Evolutionary conservation across 1,140 invertebrate species (phyloP).

Genomic region (Lasioglossum albipes): DNA sequence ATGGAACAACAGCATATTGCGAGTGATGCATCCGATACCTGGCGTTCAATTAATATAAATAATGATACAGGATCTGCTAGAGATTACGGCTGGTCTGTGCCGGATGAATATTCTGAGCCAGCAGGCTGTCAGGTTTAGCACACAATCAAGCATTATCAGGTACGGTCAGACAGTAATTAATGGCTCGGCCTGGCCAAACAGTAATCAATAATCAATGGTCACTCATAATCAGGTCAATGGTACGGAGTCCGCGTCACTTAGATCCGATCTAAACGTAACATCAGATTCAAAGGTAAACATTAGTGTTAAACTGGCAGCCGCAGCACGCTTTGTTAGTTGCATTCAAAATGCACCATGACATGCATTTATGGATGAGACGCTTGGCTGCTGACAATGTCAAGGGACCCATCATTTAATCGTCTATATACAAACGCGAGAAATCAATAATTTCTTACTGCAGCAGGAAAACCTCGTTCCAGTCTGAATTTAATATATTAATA

Average conservation of each 20-base stretch:
- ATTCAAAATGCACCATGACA: not conserved
- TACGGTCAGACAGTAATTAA: slow-evolving; percentile 64
- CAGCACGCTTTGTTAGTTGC: not conserved
- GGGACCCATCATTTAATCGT: not conserved
- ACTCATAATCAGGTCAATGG: slow-evolving; percentile 64
- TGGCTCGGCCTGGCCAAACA: slow-evolving; percentile 58
- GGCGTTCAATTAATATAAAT: slow-evolving; percentile 43
- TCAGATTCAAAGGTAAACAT: slow-evolving; percentile 46
- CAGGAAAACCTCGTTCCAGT: not conserved
- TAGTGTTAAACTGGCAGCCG: not conserved
- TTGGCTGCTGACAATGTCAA: not conserved
- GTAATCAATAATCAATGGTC: slow-evolving; percentile 66
- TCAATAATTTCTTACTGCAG: not conserved
- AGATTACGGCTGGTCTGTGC: slow-evolving; percentile 52
- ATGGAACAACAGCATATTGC: not conserved
- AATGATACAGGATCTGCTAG: slow-evolving; percentile 41
- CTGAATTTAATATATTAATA: too few species aligned
- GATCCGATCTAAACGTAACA: slow-evolving; percentile 49
- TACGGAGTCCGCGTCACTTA: slow-evolving; percentile 46
- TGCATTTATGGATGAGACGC: not conserved
- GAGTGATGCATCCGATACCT: slow-evolving; percentile 23
- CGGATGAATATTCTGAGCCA: slow-evolving; percentile 60
- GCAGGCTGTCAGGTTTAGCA: slow-evolving; percentile 63
- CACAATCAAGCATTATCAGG: slow-evolving; percentile 64
- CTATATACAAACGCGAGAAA: not conserved